These are phyloP conservation scores for Camponotus pennsylvanicus DNA, from an alignment of 1,140 invertebrate genomes.

Conservation along the genomic window DNA sequence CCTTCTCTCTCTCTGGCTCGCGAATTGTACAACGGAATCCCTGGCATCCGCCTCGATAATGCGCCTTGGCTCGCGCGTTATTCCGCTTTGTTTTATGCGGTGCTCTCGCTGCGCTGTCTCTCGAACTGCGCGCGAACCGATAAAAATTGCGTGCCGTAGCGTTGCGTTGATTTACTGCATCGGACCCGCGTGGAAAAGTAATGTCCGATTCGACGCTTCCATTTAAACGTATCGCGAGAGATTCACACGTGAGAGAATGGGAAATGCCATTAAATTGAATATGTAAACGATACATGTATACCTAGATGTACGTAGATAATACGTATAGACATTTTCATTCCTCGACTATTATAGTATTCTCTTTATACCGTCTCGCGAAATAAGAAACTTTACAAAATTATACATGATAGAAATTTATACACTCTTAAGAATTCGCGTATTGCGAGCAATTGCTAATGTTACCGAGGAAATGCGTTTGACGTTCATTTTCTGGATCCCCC, in stretches of 20 bases:
- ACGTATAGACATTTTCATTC: background rate
- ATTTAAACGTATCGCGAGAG: conserved; percentile 1
- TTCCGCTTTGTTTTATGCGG: conserved; percentile 58
- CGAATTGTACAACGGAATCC: conserved; percentile 58
- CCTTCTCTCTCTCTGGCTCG: conserved; percentile 18
- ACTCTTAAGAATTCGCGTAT: background rate
- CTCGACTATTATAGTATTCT: background rate
- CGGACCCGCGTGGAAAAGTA: background rate
- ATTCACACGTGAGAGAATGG: background rate
- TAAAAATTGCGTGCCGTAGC: conserved; percentile 42
- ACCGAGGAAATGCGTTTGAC: background rate
- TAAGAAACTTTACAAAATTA: background rate
- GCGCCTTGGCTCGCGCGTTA: conserved; percentile 49
- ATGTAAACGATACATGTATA: background rate
- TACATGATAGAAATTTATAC: background rate
- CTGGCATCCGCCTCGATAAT: conserved; percentile 52
- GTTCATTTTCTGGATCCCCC: conserved; percentile 10
- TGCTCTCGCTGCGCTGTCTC: conserved; percentile 27
- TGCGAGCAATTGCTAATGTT: background rate
- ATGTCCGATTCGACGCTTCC: conserved; percentile 40
- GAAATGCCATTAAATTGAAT: background rate
- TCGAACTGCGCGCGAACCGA: conserved; percentile 3
- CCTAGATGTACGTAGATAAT: background rate
- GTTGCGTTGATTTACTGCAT: conserved; percentile 32
- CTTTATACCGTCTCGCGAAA: background rate